Conservation (phyloP, 2,888 invertebrate species). For the Eustalomyia histrio region DNA sequence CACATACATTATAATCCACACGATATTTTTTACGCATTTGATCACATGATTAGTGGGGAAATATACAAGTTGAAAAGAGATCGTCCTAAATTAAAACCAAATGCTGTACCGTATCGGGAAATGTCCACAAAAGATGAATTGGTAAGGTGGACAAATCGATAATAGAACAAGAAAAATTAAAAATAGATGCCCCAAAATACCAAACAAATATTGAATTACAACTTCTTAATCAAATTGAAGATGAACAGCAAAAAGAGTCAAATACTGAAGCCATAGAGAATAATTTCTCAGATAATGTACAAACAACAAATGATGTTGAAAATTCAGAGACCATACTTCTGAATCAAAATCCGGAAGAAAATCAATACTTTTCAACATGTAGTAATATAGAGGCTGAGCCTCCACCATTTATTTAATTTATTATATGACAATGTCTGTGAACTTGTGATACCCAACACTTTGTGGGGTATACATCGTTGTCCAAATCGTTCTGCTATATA, state of each 20-base stretch:
- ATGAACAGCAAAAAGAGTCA: neutral
- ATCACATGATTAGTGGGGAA: slow-evolving; percentile 71
- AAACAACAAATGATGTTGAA: neutral
- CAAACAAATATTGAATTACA: neutral
- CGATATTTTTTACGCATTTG: slow-evolving; percentile 70
- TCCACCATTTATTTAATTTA: slow-evolving; percentile 63
- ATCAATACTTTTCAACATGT: neutral
- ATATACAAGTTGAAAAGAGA: slow-evolving; percentile 71
- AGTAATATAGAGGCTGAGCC: neutral
- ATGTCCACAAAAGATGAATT: slow-evolving; percentile 58
- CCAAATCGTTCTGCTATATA: slow-evolving; percentile 67
- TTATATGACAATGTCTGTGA: slow-evolving; percentile 70
- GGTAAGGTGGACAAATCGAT: slow-evolving; percentile 31
- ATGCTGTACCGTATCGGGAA: slow-evolving; percentile 70
- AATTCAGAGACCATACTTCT: neutral
- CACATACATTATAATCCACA: slow-evolving; percentile 70
- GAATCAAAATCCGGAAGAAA: neutral
- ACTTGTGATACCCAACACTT: slow-evolving; percentile 68
- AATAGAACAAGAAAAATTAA: neutral
- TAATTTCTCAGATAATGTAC: neutral
- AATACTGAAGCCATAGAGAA: neutral
- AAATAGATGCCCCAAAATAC: neutral
- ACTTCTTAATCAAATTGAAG: neutral
- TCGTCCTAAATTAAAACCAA: slow-evolving; percentile 67
- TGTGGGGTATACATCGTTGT: slow-evolving; percentile 72